A percentile compares a stretch with the other conserved stretches of the same genome.
These are phyloP conservation scores for Sylvia atricapilla DNA, from an alignment of 2,113 vertebrate genomes.

Conservation along the genomic window DNA sequence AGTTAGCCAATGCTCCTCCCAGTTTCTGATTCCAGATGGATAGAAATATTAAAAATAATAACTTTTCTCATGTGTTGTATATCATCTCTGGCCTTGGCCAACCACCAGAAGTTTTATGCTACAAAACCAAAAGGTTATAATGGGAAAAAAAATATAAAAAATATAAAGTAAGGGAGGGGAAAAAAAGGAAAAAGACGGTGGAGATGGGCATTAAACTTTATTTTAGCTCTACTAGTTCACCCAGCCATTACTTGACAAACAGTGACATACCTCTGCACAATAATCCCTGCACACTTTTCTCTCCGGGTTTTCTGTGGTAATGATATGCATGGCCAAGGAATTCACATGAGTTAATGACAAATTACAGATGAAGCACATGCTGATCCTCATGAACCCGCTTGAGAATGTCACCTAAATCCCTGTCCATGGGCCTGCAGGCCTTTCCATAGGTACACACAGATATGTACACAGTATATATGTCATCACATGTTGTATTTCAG, in stretches of 20 bases:
- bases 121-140: background rate
- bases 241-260: constrained; percentile 1
- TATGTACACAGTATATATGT: fast-evolving
- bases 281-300: background rate
- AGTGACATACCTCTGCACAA: background rate
- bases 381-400: background rate
- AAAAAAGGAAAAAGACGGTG: background rate
- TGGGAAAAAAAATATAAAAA: background rate
- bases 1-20: background rate
- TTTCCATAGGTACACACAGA: background rate
- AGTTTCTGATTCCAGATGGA: background rate
- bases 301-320: background rate
- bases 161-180: background rate
- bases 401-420: background rate
- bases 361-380: background rate
- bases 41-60: background rate
- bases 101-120: background rate
- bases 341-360: constrained; percentile 24
- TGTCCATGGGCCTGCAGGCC: background rate
- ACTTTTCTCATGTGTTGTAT: background rate
- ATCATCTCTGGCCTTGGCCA: background rate
- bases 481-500: background rate
- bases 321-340: background rate
- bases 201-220: background rate
- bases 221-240: constrained; percentile 8